Base-by-base conservation (phyloP, 2,113 vertebrate genomes). In the Plotosus lineatus region DNA sequence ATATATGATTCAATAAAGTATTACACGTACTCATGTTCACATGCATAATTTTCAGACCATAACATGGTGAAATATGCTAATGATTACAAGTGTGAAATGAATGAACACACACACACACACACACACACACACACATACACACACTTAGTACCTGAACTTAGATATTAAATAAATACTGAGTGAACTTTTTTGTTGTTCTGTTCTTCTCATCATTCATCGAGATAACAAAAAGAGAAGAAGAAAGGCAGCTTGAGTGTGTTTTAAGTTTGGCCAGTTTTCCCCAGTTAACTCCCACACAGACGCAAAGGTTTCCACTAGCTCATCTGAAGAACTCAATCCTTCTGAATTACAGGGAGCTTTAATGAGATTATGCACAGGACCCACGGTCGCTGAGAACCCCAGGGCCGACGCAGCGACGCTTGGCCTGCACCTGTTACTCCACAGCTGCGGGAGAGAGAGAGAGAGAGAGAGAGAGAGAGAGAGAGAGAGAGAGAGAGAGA, bases 261-360 rank as follows among this genome's bases (percentile, higher is more conserved):
- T 89, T 84, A 90, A 87, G 84, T 77, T 69, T 65, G 61, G 85
- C 86, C 87, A 89, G 84, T 89, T 88, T 90, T 87, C 86, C 88
- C 80, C 38, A 82, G 86, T 86, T 89, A 87, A 84, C 89, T 92
- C 91, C 91, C 90, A 91, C 87, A 91, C 89, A 90, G 71, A 82
- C 87, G 81, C 48, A 85, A 90, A 90, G 92, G 90, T 92, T 93
- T 92, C 91, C 90, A 90, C 91, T 91, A 88, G 90, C 91, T 92
- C 92, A 92, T 92, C 91, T 90, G 88, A 93, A 90, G 91, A 94
- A 93, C 89, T 87, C 90, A 93, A 93, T 93, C 92, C 89, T 89
- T 86, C 89, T 87, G 92, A 94, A 93, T 94, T 94, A 93, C 89
- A 92, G 85, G 90, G 93, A 94, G 93, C 93, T 94, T 94, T 93